phyloP scores from a whole-genome alignment of 2,888 invertebrate genomes.

The Ethmia dodecea region DNA sequence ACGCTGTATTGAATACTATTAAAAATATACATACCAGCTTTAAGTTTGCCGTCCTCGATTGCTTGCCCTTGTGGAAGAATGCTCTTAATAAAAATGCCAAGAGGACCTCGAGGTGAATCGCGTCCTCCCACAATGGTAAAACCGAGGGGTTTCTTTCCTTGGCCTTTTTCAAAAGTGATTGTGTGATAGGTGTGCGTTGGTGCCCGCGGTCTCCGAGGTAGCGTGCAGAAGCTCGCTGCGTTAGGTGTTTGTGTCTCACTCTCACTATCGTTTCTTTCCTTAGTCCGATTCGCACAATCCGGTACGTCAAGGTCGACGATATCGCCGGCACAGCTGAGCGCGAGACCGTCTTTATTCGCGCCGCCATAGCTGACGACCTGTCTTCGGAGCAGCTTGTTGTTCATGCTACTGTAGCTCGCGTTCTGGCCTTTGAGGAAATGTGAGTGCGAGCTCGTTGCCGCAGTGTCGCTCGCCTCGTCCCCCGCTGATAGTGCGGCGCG shows the following conservation, averaged over 20 bases:
- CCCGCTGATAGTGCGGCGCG: constrained; percentile 64
- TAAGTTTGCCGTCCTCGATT: constrained; percentile 88
- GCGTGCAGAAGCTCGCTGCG: constrained; percentile 83
- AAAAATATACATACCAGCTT: constrained; percentile 79
- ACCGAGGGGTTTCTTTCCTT: constrained; percentile 90
- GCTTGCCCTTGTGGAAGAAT: constrained; percentile 90
- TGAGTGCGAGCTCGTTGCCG: constrained; percentile 58
- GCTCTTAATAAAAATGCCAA: constrained; percentile 92
- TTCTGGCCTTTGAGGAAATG: constrained; percentile 80
- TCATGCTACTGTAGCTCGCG: constrained; percentile 79
- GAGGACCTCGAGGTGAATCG: constrained; percentile 89
- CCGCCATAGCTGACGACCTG: constrained; percentile 77
- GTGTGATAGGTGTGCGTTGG: constrained; percentile 84
- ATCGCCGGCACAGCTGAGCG: constrained; percentile 60
- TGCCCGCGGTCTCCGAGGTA: constrained; percentile 83
- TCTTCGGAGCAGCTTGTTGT: constrained; percentile 76
- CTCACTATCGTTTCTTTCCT: constrained; percentile 53
- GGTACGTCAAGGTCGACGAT: constrained; percentile 61
- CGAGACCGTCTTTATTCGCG: constrained; percentile 58
- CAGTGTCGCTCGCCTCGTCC: constrained; percentile 55
- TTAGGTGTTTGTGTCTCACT: constrained; percentile 59
- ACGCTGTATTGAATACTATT: constrained; percentile 1
- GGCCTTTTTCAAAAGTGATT: constrained; percentile 87
- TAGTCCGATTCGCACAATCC: constrained; percentile 45
- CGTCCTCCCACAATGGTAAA: constrained; percentile 93